Conservation (phyloP, 2,797 vertebrate genomes). For the Rallus crepitans region DNA sequence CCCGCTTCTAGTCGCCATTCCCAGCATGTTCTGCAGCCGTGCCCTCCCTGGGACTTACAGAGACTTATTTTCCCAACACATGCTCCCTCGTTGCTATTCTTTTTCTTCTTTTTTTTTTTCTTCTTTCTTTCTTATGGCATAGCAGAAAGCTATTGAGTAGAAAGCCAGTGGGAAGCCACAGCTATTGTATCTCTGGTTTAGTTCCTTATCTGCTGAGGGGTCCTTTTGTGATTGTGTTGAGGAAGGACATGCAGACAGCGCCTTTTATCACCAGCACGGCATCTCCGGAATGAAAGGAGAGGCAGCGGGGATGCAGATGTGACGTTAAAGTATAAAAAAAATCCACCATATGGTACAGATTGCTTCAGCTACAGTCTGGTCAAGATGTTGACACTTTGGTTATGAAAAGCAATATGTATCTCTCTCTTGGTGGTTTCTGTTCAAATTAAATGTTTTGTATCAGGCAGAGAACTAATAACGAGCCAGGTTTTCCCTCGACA, state of each 20-base stretch:
- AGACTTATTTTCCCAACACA: slow-evolving; percentile 47
- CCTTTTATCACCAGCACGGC: slow-evolving; percentile 64
- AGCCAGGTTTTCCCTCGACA: slow-evolving; percentile 73
- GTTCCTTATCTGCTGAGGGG: slow-evolving; percentile 67
- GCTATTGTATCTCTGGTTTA: slow-evolving; percentile 68
- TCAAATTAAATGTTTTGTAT: slow-evolving; percentile 82
- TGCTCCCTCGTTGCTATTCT: neutral
- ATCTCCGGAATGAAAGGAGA: slow-evolving; percentile 57
- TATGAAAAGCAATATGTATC: slow-evolving; percentile 80
- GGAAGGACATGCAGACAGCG: slow-evolving; percentile 49
- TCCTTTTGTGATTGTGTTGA: slow-evolving; percentile 67
- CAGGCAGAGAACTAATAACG: slow-evolving; percentile 80
- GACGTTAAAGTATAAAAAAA: slow-evolving; percentile 72
- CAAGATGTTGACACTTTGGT: slow-evolving; percentile 77
- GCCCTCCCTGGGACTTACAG: slow-evolving; percentile 56
- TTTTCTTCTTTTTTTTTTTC: neutral
- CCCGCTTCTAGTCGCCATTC: neutral
- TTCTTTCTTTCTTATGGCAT: neutral
- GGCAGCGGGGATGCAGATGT: slow-evolving; percentile 69
- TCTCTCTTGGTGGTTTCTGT: slow-evolving; percentile 77
- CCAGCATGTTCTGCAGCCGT: neutral
- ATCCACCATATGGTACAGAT: slow-evolving; percentile 76
- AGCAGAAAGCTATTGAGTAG: slow-evolving; percentile 61
- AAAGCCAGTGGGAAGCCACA: slow-evolving; percentile 68
- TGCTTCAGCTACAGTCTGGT: slow-evolving; percentile 67